Percentiles rank a stretch among this genome's conserved stretches.
These are phyloP conservation scores for Paelopatides confundens DNA, from an alignment of 53 echinoderm and acorn worm species.

Conservation along the genomic window DNA sequence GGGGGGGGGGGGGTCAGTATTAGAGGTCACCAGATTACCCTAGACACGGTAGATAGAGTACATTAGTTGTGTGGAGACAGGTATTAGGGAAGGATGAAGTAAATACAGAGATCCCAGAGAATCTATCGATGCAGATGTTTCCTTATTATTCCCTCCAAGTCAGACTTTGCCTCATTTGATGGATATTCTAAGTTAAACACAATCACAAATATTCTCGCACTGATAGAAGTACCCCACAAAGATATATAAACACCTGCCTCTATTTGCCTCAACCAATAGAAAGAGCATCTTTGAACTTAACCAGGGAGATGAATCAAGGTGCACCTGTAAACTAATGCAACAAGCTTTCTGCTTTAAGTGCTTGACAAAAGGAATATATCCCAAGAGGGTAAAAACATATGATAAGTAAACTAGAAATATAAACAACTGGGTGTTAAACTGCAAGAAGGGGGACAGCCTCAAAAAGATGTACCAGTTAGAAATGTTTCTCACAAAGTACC, in stretches of 20 bases:
- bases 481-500: too few species aligned
- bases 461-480: too few species aligned
- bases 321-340: not conserved
- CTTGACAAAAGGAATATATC: not conserved
- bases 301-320: not conserved
- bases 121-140: too few species aligned
- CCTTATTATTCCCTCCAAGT: too few species aligned
- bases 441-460: not conserved
- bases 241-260: conserved; percentile 14
- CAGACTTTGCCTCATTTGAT: too few species aligned
- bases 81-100: too few species aligned
- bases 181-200: too few species aligned
- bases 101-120: too few species aligned
- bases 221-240: not conserved
- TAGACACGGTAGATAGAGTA: too few species aligned
- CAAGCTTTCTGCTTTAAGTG: conserved; percentile 26
- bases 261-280: not conserved
- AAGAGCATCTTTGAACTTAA: not conserved
- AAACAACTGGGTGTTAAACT: not conserved
- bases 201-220: not conserved
- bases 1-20: too few species aligned
- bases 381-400: not conserved
- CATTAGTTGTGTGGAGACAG: too few species aligned
- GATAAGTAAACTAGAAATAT: not conserved
- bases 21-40: too few species aligned